Conservation (phyloP, 2,113 vertebrate species). For the Zapus hudsonius region DNA sequence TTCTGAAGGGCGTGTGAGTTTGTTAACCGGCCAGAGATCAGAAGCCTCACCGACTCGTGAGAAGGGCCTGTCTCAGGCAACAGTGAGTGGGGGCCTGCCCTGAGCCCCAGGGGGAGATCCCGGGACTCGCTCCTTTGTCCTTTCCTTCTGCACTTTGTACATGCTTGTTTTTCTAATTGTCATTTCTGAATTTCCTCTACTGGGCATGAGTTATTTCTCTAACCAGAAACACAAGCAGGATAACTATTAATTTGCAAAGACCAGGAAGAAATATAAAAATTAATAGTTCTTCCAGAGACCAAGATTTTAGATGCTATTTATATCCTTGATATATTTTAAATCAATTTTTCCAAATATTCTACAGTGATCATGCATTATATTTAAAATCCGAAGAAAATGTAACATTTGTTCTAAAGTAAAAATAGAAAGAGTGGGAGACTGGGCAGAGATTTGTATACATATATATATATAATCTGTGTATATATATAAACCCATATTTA, state of each 20-base stretch:
- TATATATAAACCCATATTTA: background rate
- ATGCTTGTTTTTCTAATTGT: background rate
- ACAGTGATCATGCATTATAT: background rate
- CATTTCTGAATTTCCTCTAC: background rate
- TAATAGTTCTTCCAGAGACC: background rate
- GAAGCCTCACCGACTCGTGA: accelerated
- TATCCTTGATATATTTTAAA: background rate
- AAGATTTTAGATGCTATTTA: background rate
- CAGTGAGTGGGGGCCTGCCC: background rate
- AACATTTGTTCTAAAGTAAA: background rate
- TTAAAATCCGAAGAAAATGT: background rate
- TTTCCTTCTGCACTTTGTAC: accelerated
- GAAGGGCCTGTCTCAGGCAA: too few relatives aligned
- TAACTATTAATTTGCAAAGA: background rate
- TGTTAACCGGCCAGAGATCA: too few relatives aligned
- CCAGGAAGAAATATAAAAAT: background rate
- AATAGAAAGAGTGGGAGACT: background rate
- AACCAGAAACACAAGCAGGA: background rate
- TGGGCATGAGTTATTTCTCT: background rate
- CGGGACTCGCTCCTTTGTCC: accelerated
- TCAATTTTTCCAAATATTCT: background rate
- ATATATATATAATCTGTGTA: background rate
- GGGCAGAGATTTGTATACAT: background rate
- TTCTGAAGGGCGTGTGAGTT: background rate
- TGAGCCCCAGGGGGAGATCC: background rate